Evolutionary conservation across 2,888 invertebrate genomes (phyloP), one percentile per base, ranked within the genome.

Genomic region (Itoplectis maculator): DNA sequence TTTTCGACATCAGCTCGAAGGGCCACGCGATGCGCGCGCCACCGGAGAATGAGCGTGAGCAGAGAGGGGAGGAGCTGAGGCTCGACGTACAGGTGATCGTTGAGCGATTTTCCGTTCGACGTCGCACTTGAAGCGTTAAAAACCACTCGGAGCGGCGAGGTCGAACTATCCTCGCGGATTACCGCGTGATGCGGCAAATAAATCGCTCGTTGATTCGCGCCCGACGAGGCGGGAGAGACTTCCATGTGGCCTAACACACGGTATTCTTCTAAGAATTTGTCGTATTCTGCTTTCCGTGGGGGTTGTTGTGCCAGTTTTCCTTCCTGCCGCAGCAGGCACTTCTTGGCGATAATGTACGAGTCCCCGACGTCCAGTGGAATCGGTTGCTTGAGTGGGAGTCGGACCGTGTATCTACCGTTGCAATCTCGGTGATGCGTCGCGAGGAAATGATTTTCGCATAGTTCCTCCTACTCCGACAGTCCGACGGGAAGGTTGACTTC

Each of bases 41-140:
- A 82, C 42, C 69, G 20, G 5, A 79, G 40, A n/a, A 81, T 63
- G 2, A 69, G 18, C 8, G 63, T 42, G 0, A 45, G 11, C 3
- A 75, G 29, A 8, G 66, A 42, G 9, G 13, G 29, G 15, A 66
- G 91, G 0, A 92, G 66, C 0, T 84, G 86, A 0, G 92, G 90
- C 0, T 3, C 29, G 29, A 29, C 5, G 5, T 29, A 5, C 29
- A 29, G 5, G 29, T 29, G 29, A 5, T 29, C 29, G 29, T 29
- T 29, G 29, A 29, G 29, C 3, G 29, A 29, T 5, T 2, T 29
- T 3, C 29, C 29, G 29, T 29, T 29, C 3, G 29, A 29, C 29
- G 29, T 29, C 29, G 29, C 29, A 5, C 29, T 29, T 29, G 29
- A 29, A 2, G 29, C 29, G 29, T 29, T 29, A 5, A 29, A 29